Evolutionary conservation across 2,888 invertebrate genomes (phyloP), one percentile per base, ranked within the genome.

Genomic region (Melanostoma scalare): DNA sequence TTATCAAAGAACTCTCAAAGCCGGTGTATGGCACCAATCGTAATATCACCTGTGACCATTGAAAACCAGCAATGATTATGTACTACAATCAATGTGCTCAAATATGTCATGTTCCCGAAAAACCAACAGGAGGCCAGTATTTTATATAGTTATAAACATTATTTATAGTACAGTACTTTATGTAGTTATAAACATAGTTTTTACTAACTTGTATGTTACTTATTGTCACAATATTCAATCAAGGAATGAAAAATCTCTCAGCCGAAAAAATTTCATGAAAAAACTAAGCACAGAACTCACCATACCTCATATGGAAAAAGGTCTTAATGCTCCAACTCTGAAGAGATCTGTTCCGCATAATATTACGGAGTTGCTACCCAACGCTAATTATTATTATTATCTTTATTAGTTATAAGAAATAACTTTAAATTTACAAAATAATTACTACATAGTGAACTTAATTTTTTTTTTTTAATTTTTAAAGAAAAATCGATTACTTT

Each of bases 1-100:
- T n/a, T 61, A 52, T 80, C 56, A 80, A 69, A 30, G 69, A 80
- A 48, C 42, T 78, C 38, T 56, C 71, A 36, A 75, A 71, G 46
- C 35, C 65, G 5, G 44, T 78, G 4, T 53, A 67, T 42, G 78
- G 67, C 8, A 52, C 31, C 10, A 42, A 46, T 58, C 46, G 73
- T 35, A 67, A 74, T 30, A 56, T 86, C 6, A 88, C 87, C 1
- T 76, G 85, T 73, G 88, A 89, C 74, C 89, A 89, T 79, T 89
- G 65, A 46, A 82, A 72, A 53, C 61, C 79, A 6, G 46, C 42
- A 44, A 79, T 85, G 20, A 71, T 74, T 3, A 35, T 61, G 38
- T 69, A 68, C 44, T 79, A 79, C 60, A 78, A 82, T 30, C 63
- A 80, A 80, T 85, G 76, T 82, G 76, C 53, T 74, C 75, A 9